Evolutionary conservation across 2,113 vertebrate genomes (phyloP), one percentile per base, ranked within the genome.

Genomic region (Dicaeum eximium): DNA sequence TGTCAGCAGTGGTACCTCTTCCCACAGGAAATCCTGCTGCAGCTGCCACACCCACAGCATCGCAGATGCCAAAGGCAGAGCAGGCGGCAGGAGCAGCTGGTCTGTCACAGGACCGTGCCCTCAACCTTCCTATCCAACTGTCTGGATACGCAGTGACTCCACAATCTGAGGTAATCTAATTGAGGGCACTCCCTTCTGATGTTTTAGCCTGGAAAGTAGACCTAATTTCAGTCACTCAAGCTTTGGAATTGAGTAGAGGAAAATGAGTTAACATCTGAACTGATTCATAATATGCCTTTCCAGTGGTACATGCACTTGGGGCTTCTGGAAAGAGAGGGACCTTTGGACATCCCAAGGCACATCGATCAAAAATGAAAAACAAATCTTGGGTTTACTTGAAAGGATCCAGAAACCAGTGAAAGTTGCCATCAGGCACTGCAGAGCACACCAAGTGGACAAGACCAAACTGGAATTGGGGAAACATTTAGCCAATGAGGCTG

Each of bases 91-190:
- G 21, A 24, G 33, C 25, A 45, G 40, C 50, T 45, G 40, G 8
- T 37, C 50, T 47, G 16, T 25, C 27, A 38, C 21, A 66, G 40
- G 27, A 66, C 27, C 33, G 5, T 25, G 62, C 21, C 33, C 27
- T 31, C n/a, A 56, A 44, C 13, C 33, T 37, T 28, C 38, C 31
- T 53, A 30, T 23, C 30, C 47, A 51, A 19, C 27, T 24, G 3
- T 19, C 27, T 47, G 40, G 48, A 28, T 56, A 45, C 0, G 1
- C 62, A 65, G 33, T 45, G 61, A 65, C 50, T 54, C 11, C 27
- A 66, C 17, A 56, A 6, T 10, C 8, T 0, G 1, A 54, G 38
- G 38, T 30, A 30, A 54, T 45, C 3, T 0, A 44, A 44, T 12
- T 0, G 0, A 38, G 25, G 33, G 24, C 31, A 28, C 14, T 42